Evolutionary conservation across 2,113 vertebrate species (phyloP).

Genomic region (Thymallus thymallus): DNA sequence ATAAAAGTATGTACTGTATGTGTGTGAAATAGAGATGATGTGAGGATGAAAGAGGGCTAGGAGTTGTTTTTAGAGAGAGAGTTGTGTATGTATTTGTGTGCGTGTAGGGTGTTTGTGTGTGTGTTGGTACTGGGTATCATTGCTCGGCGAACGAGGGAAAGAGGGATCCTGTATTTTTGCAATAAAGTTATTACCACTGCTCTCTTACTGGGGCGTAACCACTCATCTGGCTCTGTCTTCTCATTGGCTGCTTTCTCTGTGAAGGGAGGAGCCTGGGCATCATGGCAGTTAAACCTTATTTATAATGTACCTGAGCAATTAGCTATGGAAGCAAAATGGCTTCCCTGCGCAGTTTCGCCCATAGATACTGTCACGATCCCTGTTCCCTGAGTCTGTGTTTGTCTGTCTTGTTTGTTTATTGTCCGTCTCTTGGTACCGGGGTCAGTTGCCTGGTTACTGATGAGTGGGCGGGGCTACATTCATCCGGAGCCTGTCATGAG

Average conservation of each 20-base stretch:
- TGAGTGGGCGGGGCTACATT: too few relatives aligned
- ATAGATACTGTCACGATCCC: too few relatives aligned
- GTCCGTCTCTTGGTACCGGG: too few relatives aligned
- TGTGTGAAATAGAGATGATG: conserved; percentile 54
- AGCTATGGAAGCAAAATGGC: too few relatives aligned
- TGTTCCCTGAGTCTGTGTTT: too few relatives aligned
- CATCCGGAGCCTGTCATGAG: too few relatives aligned
- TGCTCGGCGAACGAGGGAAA: conserved; percentile 63
- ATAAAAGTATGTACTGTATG: not conserved
- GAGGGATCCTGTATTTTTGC: conserved; percentile 85
- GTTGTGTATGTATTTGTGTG: conserved; percentile 4
- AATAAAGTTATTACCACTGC: conserved; percentile 84
- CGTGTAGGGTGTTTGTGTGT: conserved; percentile 61
- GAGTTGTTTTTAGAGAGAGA: conserved; percentile 28
- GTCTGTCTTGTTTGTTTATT: too few relatives aligned
- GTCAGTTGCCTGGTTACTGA: too few relatives aligned
- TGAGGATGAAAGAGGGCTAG: conserved; percentile 33
- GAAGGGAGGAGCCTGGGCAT: not conserved
- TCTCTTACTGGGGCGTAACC: conserved; percentile 75
- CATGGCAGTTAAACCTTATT: not conserved
- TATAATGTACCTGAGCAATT: not conserved
- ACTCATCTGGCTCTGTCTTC: conserved; percentile 44
- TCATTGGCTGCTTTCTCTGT: conserved; percentile 24
- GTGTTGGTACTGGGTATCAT: conserved; percentile 66
- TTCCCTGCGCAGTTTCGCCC: too few relatives aligned